Base-by-base conservation (phyloP, 2,797 vertebrate genomes). In the Rhinophrynus dorsalis region DNA sequence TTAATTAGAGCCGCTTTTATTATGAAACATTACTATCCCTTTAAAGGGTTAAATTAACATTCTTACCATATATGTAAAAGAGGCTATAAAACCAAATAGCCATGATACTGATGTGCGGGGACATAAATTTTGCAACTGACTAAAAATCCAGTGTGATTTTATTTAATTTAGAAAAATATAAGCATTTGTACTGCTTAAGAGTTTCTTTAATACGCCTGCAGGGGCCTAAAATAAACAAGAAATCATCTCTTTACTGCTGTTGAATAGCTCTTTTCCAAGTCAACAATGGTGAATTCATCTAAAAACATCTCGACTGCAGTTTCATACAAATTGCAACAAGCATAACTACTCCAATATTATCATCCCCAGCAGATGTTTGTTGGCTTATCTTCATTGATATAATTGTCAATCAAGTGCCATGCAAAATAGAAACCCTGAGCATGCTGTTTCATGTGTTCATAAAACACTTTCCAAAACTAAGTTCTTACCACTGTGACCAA, bases 231-330 rank as follows among this genome's bases (percentile, higher is more conserved):
- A 73, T 8, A 18, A 64, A 67, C 57, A 74, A 42, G 68, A 74
- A 76, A 78, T 79, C 77, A 76, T 71, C 57, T 67, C 42, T 75
- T 79, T 70, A 45, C 77, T 26, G 80, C 69, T 70, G 0, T 74
- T 77, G 76, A 79, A 82, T 77, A 76, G 75, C 75, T 78, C 75
- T 69, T 27, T 9, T 80, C 79, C 80, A 79, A 75, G 64, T 33
- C 65, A 79, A 87, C 80, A 81, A 85, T 82, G 82, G 79, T 81
- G 82, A 85, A 88, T 85, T 85, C 81, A 85, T 83, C 73, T 75
- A 32, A 65, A 70, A 74, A 73, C 63, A 73, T 67, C 55, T 59
- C 77, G 81, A 82, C 79, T 75, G 82, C 79, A 79, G 84, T 84
- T 85, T 76, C 68, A 51, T 1, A 64, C 78, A 80, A 81, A 81